A percentile compares a stretch with the other conserved stretches of the same genome.
Conservation (phyloP, 1,140 invertebrate species). For the Trinorchestia longiramus region DNA sequence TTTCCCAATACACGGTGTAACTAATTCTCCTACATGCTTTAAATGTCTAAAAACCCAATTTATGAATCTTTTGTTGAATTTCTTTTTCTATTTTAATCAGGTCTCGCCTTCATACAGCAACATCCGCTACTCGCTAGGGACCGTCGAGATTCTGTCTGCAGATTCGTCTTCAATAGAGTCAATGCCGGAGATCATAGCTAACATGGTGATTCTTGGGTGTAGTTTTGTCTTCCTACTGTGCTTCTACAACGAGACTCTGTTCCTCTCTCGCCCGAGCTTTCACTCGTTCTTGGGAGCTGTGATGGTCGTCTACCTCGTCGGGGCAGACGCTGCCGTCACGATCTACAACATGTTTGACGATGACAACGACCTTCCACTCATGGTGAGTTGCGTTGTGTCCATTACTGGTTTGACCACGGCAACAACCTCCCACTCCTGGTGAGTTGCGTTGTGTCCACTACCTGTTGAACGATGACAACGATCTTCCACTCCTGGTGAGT, state of each 20-base stretch:
- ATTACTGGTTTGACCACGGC: too few species aligned
- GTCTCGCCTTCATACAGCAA: not conserved
- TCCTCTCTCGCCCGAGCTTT: not conserved
- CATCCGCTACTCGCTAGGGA: not conserved
- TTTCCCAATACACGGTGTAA: too few species aligned
- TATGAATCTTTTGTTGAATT: too few species aligned
- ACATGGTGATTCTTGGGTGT: not conserved
- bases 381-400: constrained; percentile 4
- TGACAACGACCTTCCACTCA: not conserved
- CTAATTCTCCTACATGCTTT: too few species aligned
- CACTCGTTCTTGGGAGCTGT: not conserved
- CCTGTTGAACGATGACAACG: too few species aligned
- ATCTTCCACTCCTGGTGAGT: too few species aligned
- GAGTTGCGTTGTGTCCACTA: too few species aligned
- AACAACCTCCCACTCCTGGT: too few species aligned
- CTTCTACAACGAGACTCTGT: not conserved
- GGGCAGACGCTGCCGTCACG: not conserved
- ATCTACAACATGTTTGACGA: not conserved
- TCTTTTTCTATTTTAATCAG: not conserved
- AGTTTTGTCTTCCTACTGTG: not conserved
- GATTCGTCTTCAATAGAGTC: not conserved
- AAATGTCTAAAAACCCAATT: too few species aligned
- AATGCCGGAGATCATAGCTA: not conserved
- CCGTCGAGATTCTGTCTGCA: not conserved
- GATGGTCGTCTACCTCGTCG: not conserved